Evolutionary conservation across 2,888 invertebrate species (phyloP), one percentile per base, ranked within the genome.

Genomic region (Caenorhabditis wallacei): DNA sequence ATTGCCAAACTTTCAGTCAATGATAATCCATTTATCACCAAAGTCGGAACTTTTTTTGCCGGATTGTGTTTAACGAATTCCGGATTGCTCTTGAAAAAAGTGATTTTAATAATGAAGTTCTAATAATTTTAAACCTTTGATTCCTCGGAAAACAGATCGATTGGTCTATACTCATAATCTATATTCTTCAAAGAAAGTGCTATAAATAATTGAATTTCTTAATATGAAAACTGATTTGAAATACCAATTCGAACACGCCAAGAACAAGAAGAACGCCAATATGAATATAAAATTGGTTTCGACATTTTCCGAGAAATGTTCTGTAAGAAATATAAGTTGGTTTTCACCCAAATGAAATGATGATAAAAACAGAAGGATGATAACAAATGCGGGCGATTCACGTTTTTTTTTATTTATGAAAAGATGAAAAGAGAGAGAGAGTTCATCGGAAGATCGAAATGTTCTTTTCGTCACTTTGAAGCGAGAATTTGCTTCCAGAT

Each of bases 161-260:
- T 92, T 22, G 92, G 85, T 68, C 87, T 89, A 84, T 92, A 92
- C 51, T 98, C 97, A 92, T 97, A 97, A 0, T 97, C 96, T 90
- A 98, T 96, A 92, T 96, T 96, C 93, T 98, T 98, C 70, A 97
- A 93, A 89, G 96, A 96, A 86, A 98, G 94, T 20, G 97, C 97
- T 95, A 91, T 64, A 93, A 92, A 26, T 18, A 40, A 2, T 2
- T 11, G 22, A 16, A 57, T 30, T 8, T n/a, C n/a, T n/a, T 56
- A 18, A 2, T 22, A 1, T 35, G 24, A 10, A 18, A 18, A 8
- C n/a, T 10, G n/a, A 35, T 16, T 5, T 56, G 66, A 2, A 16
- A 35, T 40, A 72, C 72, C 61, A 11, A 61, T 63, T 35, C 70
- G 7, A 51, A 54, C 63, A 16, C 63, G 40, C 72, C 53, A 72